These are phyloP conservation scores for Pygoscelis adeliae DNA, from an alignment of 2,113 vertebrate genomes.

Conservation along the genomic window DNA sequence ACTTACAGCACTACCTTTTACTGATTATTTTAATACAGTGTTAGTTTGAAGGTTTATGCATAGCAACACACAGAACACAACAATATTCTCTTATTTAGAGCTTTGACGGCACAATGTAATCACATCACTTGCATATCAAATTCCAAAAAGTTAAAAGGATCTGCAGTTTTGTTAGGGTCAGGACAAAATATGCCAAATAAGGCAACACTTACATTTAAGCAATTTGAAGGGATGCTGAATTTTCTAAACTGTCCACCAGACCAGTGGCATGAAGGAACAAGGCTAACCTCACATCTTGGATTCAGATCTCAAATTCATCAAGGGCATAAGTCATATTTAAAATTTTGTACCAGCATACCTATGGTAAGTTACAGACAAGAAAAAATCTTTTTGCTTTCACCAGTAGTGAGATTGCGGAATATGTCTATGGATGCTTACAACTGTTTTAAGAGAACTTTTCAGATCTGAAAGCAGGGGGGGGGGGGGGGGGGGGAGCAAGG, in stretches of 20 bases:
- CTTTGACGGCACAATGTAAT: not conserved
- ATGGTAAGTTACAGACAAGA: not conserved
- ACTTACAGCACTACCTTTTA: not conserved
- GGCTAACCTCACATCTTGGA: not conserved
- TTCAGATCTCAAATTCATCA: not conserved
- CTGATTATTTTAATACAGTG: not conserved
- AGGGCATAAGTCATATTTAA: fast-evolving
- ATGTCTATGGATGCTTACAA: not conserved
- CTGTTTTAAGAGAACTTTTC: not conserved
- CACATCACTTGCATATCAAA: not conserved
- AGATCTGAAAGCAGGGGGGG: not conserved
- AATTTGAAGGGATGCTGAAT: not conserved
- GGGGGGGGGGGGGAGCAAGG: too few relatives aligned
- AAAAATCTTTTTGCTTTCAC: not conserved
- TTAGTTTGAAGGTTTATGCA: not conserved
- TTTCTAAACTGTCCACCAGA: not conserved
- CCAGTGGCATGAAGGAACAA: not conserved
- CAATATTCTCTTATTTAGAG: not conserved
- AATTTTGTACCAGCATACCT: not conserved
- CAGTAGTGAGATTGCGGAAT: not conserved
- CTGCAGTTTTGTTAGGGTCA: not conserved
- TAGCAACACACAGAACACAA: not conserved
- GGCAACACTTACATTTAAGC: not conserved
- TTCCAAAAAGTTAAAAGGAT: not conserved
- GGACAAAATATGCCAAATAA: not conserved